phyloP scores from a whole-genome alignment of 2,888 invertebrate species.

The Rhyacophila evoluta region DNA sequence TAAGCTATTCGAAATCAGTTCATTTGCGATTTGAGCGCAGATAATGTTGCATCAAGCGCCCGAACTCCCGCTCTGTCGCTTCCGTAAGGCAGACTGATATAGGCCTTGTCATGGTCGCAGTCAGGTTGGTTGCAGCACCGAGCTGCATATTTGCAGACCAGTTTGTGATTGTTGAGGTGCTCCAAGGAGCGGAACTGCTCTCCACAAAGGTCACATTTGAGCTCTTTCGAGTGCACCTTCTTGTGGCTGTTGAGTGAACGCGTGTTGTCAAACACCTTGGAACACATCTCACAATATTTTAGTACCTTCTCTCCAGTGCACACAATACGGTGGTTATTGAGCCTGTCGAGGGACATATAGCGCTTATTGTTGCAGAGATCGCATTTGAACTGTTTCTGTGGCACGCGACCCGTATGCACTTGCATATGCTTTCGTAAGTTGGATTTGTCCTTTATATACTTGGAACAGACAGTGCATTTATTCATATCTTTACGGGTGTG shows the following conservation, averaged over 20 bases:
- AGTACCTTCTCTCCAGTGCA: slow-evolving; percentile 69
- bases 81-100: slow-evolving; percentile 68
- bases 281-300: slow-evolving; percentile 71
- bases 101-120: slow-evolving; percentile 70
- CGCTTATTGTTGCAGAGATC: slow-evolving; percentile 70
- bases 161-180: slow-evolving; percentile 68
- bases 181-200: slow-evolving; percentile 69
- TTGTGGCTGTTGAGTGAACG: slow-evolving; percentile 70
- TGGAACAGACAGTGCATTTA: slow-evolving; percentile 70
- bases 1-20: slow-evolving; percentile 60
- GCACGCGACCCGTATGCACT: slow-evolving; percentile 69
- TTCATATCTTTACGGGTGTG: slow-evolving; percentile 70
- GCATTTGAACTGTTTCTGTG: slow-evolving; percentile 70
- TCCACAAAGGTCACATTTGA: slow-evolving; percentile 69
- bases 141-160: slow-evolving; percentile 65
- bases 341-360: slow-evolving; percentile 69
- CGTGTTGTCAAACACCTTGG: slow-evolving; percentile 70
- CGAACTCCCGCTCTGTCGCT: slow-evolving; percentile 66
- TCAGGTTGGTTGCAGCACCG: slow-evolving; percentile 68
- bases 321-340: slow-evolving; percentile 69
- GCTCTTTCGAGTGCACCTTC: slow-evolving; percentile 69
- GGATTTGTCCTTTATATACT: slow-evolving; percentile 70
- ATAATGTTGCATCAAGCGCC: slow-evolving; percentile 67
- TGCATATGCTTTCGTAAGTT: slow-evolving; percentile 71
- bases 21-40: slow-evolving; percentile 67